Percentiles rank a stretch among this genome's conserved stretches.
These are phyloP conservation scores for Ridgeia piscesae DNA, from an alignment of 1,140 invertebrate species.

Conservation along the genomic window DNA sequence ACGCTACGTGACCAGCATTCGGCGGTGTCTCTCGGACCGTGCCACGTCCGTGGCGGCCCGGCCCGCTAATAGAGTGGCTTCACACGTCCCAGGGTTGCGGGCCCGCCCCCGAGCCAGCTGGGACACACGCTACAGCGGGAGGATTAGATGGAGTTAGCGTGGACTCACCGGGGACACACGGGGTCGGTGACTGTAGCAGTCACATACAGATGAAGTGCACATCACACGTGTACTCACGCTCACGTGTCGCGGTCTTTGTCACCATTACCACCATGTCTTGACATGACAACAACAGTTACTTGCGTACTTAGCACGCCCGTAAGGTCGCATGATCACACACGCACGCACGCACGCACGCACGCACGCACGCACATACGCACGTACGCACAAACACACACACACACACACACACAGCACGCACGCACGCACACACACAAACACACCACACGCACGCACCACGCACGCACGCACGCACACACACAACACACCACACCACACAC, in stretches of 20 bases:
- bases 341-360: not conserved
- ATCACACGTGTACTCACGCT: not conserved
- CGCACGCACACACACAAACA: not conserved
- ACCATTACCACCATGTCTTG: not conserved
- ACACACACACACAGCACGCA: not conserved
- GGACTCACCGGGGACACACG: not conserved
- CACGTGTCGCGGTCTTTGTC: not conserved
- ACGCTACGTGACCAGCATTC: not conserved
- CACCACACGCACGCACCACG: too few species aligned
- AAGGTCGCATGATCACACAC: not conserved
- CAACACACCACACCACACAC: too few species aligned
- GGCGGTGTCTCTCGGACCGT: not conserved
- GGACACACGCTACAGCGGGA: not conserved
- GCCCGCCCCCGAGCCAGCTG: not conserved
- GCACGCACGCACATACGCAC: not conserved
- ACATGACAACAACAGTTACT: too few species aligned
- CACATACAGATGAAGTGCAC: not conserved
- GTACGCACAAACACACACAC: not conserved
- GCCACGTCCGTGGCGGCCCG: not conserved
- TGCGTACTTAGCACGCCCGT: too few species aligned
- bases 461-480: not conserved
- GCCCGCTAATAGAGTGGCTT: not conserved
- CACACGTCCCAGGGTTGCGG: not conserved
- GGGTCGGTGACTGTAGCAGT: not conserved
- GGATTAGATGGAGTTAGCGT: not conserved